These are phyloP conservation scores for Pycnonotus jocosus DNA, from an alignment of 2,113 vertebrate species.

Conservation along the genomic window DNA sequence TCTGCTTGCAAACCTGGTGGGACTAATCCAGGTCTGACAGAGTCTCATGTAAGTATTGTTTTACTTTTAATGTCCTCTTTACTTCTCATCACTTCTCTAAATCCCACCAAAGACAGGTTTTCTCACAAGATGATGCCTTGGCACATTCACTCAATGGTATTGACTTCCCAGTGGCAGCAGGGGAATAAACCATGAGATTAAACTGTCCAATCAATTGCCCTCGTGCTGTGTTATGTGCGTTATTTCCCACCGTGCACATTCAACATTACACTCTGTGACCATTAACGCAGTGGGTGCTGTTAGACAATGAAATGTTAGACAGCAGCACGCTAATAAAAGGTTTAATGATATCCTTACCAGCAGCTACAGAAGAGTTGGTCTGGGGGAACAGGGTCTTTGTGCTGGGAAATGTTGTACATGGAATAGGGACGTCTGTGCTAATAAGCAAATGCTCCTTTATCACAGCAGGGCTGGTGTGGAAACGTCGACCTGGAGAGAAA, in stretches of 20 bases:
- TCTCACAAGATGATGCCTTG: background rate
- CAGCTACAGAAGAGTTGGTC: background rate
- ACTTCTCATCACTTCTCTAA: background rate
- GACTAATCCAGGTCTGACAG: background rate
- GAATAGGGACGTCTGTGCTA: background rate
- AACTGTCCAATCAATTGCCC: background rate
- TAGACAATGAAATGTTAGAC: slow-evolving; percentile 7
- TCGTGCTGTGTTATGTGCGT: background rate
- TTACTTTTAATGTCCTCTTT: background rate
- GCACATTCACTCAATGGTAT: background rate
- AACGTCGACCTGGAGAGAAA: rapidly evolving
- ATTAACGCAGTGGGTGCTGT: background rate
- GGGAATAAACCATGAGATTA: background rate
- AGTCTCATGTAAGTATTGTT: background rate
- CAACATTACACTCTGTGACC: background rate
- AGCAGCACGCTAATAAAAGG: background rate
- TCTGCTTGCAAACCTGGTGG: background rate
- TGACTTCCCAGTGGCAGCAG: background rate
- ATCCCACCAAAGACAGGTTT: background rate
- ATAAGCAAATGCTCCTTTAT: background rate
- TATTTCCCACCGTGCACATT: background rate
- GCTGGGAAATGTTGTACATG: background rate
- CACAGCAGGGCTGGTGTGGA: background rate
- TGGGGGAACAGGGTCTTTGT: background rate
- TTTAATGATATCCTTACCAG: background rate